These are phyloP conservation scores for Drosophila leontia DNA, from an alignment of 1,140 invertebrate species.

Conservation along the genomic window DNA sequence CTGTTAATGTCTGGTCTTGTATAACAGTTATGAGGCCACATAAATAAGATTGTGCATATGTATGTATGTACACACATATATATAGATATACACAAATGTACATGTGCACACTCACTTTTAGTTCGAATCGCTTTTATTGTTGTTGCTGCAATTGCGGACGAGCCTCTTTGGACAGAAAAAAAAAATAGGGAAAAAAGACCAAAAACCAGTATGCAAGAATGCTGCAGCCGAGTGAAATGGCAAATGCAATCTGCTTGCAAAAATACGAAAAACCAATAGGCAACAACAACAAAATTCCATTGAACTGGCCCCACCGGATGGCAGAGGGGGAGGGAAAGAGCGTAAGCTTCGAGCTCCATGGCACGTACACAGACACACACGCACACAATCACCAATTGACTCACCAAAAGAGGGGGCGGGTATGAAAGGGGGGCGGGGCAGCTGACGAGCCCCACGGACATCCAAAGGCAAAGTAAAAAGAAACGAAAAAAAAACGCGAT, in stretches of 20 bases:
- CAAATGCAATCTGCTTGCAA: slow-evolving; percentile 20
- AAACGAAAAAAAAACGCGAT: slow-evolving; percentile 1
- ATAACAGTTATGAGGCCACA: slow-evolving; percentile 45
- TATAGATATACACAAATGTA: neutral
- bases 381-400: slow-evolving; percentile 2
- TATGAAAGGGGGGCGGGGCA: slow-evolving; percentile 20
- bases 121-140: slow-evolving; percentile 8
- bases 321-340: slow-evolving; percentile 10
- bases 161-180: slow-evolving; percentile 40
- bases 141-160: slow-evolving; percentile 35
- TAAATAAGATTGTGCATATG: neutral
- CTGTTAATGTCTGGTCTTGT: slow-evolving; percentile 35
- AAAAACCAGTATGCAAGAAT: slow-evolving; percentile 5
- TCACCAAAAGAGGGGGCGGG: slow-evolving; percentile 4
- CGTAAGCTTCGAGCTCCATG: slow-evolving; percentile 19
- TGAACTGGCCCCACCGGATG: slow-evolving; percentile 27
- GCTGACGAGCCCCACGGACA: slow-evolving; percentile 73
- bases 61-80: neutral
- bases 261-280: slow-evolving; percentile 38
- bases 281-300: slow-evolving; percentile 55
- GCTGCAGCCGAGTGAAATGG: slow-evolving; percentile 15
- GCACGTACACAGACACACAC: slow-evolving; percentile 32
- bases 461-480: slow-evolving; percentile 34
- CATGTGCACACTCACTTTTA: slow-evolving; percentile 8
- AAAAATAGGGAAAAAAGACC: slow-evolving; percentile 1